These are phyloP conservation scores for Desmophyllum pertusum DNA, from an alignment of 92 coral and sea anemone genomes.

Conservation along the genomic window DNA sequence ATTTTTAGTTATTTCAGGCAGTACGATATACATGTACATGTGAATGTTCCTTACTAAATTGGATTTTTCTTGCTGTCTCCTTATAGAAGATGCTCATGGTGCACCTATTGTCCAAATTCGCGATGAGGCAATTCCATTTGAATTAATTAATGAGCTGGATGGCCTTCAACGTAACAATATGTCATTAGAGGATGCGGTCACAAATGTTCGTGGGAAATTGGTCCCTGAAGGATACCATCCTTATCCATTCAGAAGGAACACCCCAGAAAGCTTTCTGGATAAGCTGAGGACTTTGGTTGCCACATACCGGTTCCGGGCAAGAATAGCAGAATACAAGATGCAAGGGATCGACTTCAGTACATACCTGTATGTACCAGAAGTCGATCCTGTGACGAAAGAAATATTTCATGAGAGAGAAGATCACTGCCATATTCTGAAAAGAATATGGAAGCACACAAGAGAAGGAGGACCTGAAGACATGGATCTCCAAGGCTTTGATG, in stretches of 20 bases:
- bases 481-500: conserved; percentile 64
- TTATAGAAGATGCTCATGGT: conserved; percentile 47
- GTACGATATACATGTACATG: too few species aligned
- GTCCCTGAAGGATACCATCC: conserved; percentile 63
- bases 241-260: conserved; percentile 44
- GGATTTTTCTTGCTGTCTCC: too few species aligned
- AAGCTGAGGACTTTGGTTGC: conserved; percentile 55
- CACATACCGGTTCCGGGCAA: conserved; percentile 44
- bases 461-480: conserved; percentile 56
- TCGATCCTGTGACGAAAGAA: conserved; percentile 50
- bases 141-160: conserved; percentile 32
- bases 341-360: conserved; percentile 41
- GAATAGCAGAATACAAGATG: conserved; percentile 15
- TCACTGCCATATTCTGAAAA: conserved; percentile 62
- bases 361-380: conserved; percentile 65
- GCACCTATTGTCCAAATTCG: conserved; percentile 20
- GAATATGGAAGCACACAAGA: conserved; percentile 56
- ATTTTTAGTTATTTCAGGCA: too few species aligned
- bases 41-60: too few species aligned
- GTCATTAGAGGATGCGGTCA: conserved; percentile 58
- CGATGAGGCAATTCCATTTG: conserved; percentile 47
- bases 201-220: conserved; percentile 47
- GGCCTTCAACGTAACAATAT: conserved; percentile 12
- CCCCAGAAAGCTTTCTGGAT: conserved; percentile 43
- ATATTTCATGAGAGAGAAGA: conserved; percentile 60